These are phyloP conservation scores for Drosophila dives DNA, from an alignment of 2,888 invertebrate genomes.

Conservation along the genomic window DNA sequence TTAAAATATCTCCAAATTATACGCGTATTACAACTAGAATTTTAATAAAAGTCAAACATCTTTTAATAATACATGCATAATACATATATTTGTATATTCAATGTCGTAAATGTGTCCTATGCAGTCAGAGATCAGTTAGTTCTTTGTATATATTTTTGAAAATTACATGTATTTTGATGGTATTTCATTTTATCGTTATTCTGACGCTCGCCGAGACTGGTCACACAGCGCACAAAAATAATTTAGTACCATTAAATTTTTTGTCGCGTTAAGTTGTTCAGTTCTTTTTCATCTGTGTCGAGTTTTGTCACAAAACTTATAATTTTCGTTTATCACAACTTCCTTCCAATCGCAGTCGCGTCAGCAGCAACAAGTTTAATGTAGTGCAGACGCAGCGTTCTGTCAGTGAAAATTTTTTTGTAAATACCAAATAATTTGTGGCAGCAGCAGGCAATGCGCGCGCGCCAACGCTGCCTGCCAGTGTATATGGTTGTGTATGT, in stretches of 20 bases:
- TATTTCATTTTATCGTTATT: slow-evolving; percentile 1
- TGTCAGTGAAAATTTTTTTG: slow-evolving; percentile 21
- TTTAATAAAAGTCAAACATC: not conserved
- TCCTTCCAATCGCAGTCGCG: not conserved
- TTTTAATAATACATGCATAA: not conserved
- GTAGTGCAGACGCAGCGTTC: slow-evolving; percentile 21
- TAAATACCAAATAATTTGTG: slow-evolving; percentile 30
- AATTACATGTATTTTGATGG: slow-evolving; percentile 23
- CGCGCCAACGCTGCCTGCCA: slow-evolving; percentile 53
- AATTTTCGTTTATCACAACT: slow-evolving; percentile 33
- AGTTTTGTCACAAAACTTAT: slow-evolving; percentile 44
- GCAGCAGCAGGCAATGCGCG: slow-evolving; percentile 48
- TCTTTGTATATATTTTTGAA: not conserved
- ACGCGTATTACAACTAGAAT: not conserved
- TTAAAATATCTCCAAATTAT: not conserved
- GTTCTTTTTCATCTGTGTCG: slow-evolving; percentile 14
- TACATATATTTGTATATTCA: not conserved
- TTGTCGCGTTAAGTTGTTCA: slow-evolving; percentile 49
- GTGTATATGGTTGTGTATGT: slow-evolving; percentile 24
- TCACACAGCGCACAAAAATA: slow-evolving; percentile 46
- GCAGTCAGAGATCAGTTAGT: slow-evolving; percentile 14
- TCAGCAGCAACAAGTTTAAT: slow-evolving; percentile 37
- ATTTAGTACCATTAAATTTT: slow-evolving; percentile 53
- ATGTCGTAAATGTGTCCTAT: not conserved
- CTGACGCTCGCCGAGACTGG: slow-evolving; percentile 10